These are phyloP conservation scores for Prunella fulvescens DNA, from an alignment of 2,113 vertebrate genomes.

Conservation along the genomic window DNA sequence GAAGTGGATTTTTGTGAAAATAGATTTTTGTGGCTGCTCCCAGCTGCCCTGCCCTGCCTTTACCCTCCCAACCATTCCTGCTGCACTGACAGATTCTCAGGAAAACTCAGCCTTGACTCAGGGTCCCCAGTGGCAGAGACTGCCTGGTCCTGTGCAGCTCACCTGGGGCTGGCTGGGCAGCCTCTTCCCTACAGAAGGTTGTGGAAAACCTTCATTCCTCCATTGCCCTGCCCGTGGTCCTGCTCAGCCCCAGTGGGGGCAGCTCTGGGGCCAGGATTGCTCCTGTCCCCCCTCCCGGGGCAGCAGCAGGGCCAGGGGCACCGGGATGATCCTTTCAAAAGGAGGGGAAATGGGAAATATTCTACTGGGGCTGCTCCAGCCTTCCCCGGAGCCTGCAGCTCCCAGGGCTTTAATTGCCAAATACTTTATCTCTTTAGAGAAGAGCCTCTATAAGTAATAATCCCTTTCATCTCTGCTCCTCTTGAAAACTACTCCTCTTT, in stretches of 20 bases:
- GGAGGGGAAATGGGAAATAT: neutral
- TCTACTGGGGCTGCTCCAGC: neutral
- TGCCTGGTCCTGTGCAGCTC: neutral
- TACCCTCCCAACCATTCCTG: neutral
- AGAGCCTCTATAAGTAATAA: neutral
- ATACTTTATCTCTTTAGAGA: slow-evolving; percentile 33
- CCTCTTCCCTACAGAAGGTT: accelerated
- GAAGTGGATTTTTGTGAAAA: neutral
- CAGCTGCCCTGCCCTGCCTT: neutral
- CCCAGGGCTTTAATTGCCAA: slow-evolving; percentile 11
- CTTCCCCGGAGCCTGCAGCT: neutral
- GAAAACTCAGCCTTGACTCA: neutral
- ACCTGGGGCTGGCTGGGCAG: accelerated
- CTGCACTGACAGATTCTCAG: neutral
- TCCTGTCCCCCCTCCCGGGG: neutral
- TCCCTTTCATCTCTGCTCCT: slow-evolving; percentile 14
- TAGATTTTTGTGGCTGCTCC: neutral
- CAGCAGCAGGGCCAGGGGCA: neutral
- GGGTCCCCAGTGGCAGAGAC: accelerated
- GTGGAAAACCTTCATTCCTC: neutral
- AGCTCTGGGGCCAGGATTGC: neutral
- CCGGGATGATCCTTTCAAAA: neutral
- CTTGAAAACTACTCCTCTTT: neutral
- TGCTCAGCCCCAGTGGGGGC: accelerated
- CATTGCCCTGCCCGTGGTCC: neutral